Evolutionary conservation across 2,113 vertebrate genomes (phyloP).

Genomic region (Silurus glanis): DNA sequence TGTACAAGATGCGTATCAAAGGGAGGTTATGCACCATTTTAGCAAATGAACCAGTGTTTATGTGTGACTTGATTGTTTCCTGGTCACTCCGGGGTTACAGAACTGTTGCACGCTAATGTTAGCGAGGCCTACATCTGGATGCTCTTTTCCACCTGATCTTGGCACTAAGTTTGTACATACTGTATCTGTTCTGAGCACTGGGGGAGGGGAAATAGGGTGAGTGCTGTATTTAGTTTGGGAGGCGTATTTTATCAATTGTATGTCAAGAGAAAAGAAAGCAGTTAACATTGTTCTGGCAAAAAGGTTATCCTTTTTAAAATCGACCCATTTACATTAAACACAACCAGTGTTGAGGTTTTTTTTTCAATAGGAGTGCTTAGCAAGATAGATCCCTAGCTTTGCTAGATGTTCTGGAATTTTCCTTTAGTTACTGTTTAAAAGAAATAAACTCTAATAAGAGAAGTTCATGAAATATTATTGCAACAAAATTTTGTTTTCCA

Average conservation of each 20-base stretch:
- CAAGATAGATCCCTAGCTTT: not conserved
- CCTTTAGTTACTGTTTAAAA: not conserved
- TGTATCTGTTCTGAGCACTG: not conserved
- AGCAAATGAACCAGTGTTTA: constrained; percentile 15
- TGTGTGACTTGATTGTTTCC: constrained; percentile 20
- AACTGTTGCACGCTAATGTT: constrained; percentile 15
- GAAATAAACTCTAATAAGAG: not conserved
- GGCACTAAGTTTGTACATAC: constrained; percentile 23
- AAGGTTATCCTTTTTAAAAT: not conserved
- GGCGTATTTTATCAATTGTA: constrained; percentile 5
- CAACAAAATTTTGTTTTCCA: not conserved
- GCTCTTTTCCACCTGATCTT: constrained; percentile 44
- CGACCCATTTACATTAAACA: not conserved
- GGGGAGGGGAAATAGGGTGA: not conserved
- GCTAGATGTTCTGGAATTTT: not conserved
- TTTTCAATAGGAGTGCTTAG: not conserved
- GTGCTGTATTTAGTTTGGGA: constrained; percentile 9
- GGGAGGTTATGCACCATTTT: constrained; percentile 9
- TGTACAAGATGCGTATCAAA: constrained; percentile 31
- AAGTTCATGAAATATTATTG: not conserved
- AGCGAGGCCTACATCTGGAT: constrained; percentile 33
- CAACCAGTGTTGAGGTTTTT: not conserved
- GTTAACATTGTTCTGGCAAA: constrained; percentile 10
- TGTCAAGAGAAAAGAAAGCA: constrained; percentile 11
- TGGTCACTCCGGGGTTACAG: constrained; percentile 35